Evolutionary conservation across 2,797 vertebrate genomes (phyloP), one percentile per base, ranked within the genome.

Genomic region (Lates japonicus): DNA sequence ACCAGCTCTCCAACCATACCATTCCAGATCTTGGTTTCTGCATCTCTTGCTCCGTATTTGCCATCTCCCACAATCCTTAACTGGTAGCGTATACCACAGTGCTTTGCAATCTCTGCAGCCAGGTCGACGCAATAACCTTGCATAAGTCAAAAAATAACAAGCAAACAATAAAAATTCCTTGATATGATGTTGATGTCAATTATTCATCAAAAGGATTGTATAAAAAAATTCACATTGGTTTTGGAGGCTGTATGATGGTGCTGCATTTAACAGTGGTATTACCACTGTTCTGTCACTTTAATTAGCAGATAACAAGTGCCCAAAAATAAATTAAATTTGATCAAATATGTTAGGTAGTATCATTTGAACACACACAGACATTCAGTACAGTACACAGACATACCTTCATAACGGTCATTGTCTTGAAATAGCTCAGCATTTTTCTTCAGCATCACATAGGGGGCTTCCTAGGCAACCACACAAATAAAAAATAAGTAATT

Each of bases 1-100:
- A 99, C 98, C 94, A 99, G 95, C 93, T 99, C 98, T 93, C 98
- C 97, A 82, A 99, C 98, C 98, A 99, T 99, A 78, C 98, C 98
- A 90, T 99, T 99, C 98, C 98, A 99, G 92, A 99, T 99, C 95
- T 99, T 99, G 41, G 98, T 99, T 90, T 99, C 97, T 79, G 97
- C 97, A 91, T 99, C 98, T 95, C 98, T 96, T 13, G 98, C 98
- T 79, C 98, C 98, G 81, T 99, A 99, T 93, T 99, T 99, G 77
- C 98, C 98, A 90, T 99, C 98, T 79, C 96, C 97, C 80, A 99
- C 98, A 90, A 99, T 99, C 82, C 96, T 97, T 63, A 99, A 91
- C 89, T 99, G 98, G 93, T 99, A 99, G 76, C 98, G 98, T 94
- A 99, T 98, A 76, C 97, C 97, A 94, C 98, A 99, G 59, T 99